A percentile compares a stretch with the other conserved stretches of the same genome.
Evolutionary conservation across 1,140 invertebrate genomes (phyloP).

Genomic region (Zeugodacus cucurbitae): DNA sequence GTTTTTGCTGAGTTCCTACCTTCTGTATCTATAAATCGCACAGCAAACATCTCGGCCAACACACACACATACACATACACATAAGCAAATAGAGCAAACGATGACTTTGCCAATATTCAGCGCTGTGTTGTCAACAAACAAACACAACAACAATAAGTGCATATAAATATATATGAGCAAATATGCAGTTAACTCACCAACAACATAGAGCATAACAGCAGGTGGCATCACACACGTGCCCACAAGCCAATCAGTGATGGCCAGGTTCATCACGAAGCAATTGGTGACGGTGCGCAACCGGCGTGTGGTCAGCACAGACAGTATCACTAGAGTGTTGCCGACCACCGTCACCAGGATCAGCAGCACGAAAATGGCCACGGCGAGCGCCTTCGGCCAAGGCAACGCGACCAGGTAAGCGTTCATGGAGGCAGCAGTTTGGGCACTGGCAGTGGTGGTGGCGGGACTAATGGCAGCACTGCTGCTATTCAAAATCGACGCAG

Average conservation of each 20-base stretch:
- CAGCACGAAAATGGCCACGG: conserved; percentile 44
- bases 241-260: conserved; percentile 88
- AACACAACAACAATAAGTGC: background rate
- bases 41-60: no score
- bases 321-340: conserved; percentile 89
- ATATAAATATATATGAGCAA: background rate
- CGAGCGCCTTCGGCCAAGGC: conserved; percentile 44
- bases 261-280: conserved; percentile 90
- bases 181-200: conserved; percentile 66
- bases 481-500: background rate
- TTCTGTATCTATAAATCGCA: no score
- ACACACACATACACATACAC: background rate
- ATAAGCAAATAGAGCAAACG: background rate
- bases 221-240: conserved; percentile 93
- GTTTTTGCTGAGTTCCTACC: no score
- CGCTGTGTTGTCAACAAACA: background rate
- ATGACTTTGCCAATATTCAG: background rate
- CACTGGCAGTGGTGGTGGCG: background rate
- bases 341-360: conserved; percentile 73
- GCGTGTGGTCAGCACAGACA: conserved; percentile 86
- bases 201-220: conserved; percentile 75
- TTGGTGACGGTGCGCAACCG: conserved; percentile 92
- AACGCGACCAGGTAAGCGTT: conserved; percentile 42
- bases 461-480: background rate
- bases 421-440: background rate